These are phyloP conservation scores for Syrrhaptes paradoxus DNA, from an alignment of 2,113 vertebrate genomes.

Conservation along the genomic window DNA sequence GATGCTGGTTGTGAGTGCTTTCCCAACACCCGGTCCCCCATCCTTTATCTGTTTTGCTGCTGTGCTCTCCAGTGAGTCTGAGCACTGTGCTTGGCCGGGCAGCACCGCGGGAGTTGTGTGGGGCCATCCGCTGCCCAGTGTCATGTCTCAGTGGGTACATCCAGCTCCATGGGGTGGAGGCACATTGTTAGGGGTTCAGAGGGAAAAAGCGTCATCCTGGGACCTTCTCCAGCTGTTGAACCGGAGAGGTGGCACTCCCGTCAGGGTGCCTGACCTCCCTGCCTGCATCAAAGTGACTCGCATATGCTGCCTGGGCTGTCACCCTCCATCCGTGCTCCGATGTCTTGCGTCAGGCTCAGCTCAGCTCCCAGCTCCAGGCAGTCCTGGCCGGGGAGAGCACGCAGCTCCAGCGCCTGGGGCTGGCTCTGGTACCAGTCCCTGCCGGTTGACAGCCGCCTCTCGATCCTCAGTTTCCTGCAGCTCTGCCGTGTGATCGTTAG, in stretches of 20 bases:
- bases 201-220: background rate
- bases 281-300: rapidly evolving
- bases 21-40: background rate
- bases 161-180: rapidly evolving
- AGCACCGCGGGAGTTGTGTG: rapidly evolving
- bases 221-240: background rate
- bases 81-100: rapidly evolving
- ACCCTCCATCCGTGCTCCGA: rapidly evolving
- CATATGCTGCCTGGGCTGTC: background rate
- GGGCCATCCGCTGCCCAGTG: rapidly evolving
- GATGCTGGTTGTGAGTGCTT: rapidly evolving
- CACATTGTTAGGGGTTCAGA: background rate
- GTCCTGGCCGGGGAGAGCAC: background rate
- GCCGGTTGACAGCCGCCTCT: background rate
- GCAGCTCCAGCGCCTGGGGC: rapidly evolving
- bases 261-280: rapidly evolving
- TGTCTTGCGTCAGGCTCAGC: rapidly evolving
- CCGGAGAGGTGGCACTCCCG: rapidly evolving
- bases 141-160: rapidly evolving
- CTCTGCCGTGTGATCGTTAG: rapidly evolving
- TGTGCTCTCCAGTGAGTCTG: rapidly evolving
- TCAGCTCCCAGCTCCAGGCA: background rate
- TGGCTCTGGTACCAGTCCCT: background rate
- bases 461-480: background rate
- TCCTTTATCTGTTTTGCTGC: background rate